phyloP scores from a whole-genome alignment of 2,113 vertebrate species.

The Xerus inauris region DNA sequence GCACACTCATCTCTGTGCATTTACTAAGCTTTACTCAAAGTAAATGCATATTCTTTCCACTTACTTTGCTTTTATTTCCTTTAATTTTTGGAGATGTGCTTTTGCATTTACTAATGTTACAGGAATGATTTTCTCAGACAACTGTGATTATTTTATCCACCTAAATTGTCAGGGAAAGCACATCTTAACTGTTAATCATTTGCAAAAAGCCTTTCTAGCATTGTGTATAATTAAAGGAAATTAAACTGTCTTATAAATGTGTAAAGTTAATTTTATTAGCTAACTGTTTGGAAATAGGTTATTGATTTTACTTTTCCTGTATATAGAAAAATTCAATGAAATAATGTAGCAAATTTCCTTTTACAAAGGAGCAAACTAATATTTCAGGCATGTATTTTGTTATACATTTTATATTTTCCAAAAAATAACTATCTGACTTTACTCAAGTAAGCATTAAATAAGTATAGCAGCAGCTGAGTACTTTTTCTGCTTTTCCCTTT shows the following conservation, averaged over 20 bases:
- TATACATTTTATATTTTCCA: neutral
- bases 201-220: slow-evolving; percentile 40
- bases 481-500: slow-evolving; percentile 31
- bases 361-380: slow-evolving; percentile 18
- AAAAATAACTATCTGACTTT: slow-evolving; percentile 27
- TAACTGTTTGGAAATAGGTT: slow-evolving; percentile 42
- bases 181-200: slow-evolving; percentile 55
- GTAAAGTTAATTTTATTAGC: slow-evolving; percentile 65
- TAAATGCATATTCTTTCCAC: neutral
- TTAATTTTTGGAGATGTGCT: slow-evolving; percentile 34
- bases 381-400: neutral
- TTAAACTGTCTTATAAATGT: slow-evolving; percentile 61
- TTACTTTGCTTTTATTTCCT: slow-evolving; percentile 60
- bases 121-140: slow-evolving; percentile 54
- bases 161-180: slow-evolving; percentile 55
- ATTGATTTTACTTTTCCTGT: slow-evolving; percentile 54
- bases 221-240: slow-evolving; percentile 57
- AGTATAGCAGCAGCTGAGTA: neutral
- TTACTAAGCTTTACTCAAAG: neutral
- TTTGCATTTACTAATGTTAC: slow-evolving; percentile 45
- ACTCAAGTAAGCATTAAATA: slow-evolving; percentile 30
- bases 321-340: slow-evolving; percentile 47
- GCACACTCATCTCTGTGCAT: neutral
- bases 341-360: neutral
- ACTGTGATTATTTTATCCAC: slow-evolving; percentile 22